These are phyloP conservation scores for Amphipoea lucens DNA, from an alignment of 2,888 invertebrate genomes.

Conservation along the genomic window DNA sequence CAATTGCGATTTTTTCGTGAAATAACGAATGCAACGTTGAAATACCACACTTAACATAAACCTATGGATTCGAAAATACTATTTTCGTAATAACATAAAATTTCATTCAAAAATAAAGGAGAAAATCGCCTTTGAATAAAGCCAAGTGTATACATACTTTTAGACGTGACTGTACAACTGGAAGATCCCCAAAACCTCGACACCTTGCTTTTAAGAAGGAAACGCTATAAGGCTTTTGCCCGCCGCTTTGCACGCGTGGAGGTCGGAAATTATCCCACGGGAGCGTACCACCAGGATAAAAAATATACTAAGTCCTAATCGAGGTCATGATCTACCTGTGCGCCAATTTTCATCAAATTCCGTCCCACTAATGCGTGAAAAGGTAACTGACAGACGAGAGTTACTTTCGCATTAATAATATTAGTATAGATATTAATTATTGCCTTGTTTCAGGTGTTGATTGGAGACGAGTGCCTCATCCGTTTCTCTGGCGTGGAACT, in stretches of 20 bases:
- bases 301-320: neutral
- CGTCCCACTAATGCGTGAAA: neutral
- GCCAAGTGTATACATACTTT: too few relatives aligned
- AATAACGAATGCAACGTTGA: too few relatives aligned
- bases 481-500: conserved; percentile 98
- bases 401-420: neutral
- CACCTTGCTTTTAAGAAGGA: neutral
- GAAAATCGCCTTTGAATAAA: too few relatives aligned
- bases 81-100: too few relatives aligned
- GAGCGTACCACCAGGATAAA: neutral
- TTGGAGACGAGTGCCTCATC: conserved; percentile 98
- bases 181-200: neutral
- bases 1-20: too few relatives aligned
- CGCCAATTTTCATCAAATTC: neutral
- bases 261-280: too few relatives aligned
- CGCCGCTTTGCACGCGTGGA: neutral
- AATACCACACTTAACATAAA: too few relatives aligned
- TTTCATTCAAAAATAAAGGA: too few relatives aligned
- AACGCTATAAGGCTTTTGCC: neutral
- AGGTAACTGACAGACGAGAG: neutral
- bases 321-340: neutral
- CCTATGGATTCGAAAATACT: too few relatives aligned
- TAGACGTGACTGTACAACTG: too few relatives aligned
- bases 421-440: neutral
- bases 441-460: conserved; percentile 92